Base-by-base conservation (phyloP, 2,888 invertebrate species). In the Pandemis heparana region DNA sequence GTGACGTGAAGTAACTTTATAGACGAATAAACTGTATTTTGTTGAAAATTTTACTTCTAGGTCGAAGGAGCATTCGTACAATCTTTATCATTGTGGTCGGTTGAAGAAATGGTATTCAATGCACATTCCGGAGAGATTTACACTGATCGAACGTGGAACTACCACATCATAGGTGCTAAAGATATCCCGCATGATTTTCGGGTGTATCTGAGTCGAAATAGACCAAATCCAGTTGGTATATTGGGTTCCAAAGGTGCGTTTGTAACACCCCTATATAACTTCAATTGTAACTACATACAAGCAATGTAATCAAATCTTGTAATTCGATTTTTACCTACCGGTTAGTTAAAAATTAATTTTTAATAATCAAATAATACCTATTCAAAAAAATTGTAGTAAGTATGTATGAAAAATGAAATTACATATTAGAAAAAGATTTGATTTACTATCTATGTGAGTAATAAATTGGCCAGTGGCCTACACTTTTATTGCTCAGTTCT, bases 171-270 rank as follows among this genome's bases (percentile, higher is more conserved):
- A 23, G 86, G 87, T 41, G 81, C 87, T 1, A 83, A 85, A 76
- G 87, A 87, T 67, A 87, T 87, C 72, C 87, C 87, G 2, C 75
- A 83, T n/a, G 87, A 87, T 72, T 87, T 83, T 43, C 82, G 85
- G 12, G 80, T 85, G 38, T 87, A 85, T 76, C 77, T 87, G 6
- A 79, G 83, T 73, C 79, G 83, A 18, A 80, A 79, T 23, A 71
- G 82, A n/a, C 77, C 79, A 4, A 88, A 87, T 69, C 85, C 86
- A 65, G 84, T 85, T 70, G 88, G 88, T 6, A 85, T 86, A 75
- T 79, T 87, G 69, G 87, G 87, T 63, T 87, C 87, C 18, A 87
- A 87, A 86, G 84, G 87, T 87, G 77, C 18, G n/a, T 16, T 16
- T 18, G 23, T 32, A 32, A 32, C 23, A 32, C 23, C 23, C 23